These are phyloP conservation scores for Danionella cerebrum DNA, from an alignment of 2,113 vertebrate genomes.

Conservation along the genomic window DNA sequence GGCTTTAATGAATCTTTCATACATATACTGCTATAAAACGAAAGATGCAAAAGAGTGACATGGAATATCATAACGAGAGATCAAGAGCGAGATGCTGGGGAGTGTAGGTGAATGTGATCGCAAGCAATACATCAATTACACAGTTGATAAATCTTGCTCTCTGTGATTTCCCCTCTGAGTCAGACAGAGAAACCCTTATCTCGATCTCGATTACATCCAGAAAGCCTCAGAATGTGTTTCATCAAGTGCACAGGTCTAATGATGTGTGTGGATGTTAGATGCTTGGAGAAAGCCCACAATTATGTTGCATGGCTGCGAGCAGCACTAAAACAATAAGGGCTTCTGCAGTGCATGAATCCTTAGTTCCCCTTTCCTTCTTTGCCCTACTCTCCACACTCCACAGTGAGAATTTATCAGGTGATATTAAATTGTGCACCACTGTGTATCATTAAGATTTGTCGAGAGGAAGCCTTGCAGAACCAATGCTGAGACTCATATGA, in stretches of 20 bases:
- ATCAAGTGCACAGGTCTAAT: not conserved
- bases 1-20: not conserved
- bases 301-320: not conserved
- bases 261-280: not conserved
- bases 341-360: not conserved
- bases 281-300: not conserved
- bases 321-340: not conserved
- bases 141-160: slow-evolving; percentile 22
- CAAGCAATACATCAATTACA: slow-evolving; percentile 10
- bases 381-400: not conserved
- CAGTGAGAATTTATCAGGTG: too few species aligned
- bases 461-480: not conserved
- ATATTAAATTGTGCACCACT: not conserved
- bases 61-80: not conserved
- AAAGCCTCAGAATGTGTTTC: not conserved
- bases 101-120: not conserved
- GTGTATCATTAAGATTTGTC: not conserved
- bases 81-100: not conserved
- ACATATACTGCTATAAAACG: not conserved
- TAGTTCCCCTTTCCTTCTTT: not conserved
- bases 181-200: slow-evolving; percentile 14
- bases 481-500: not conserved
- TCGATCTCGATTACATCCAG: not conserved
- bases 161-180: slow-evolving; percentile 31
- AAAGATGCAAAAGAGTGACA: not conserved